These are phyloP conservation scores for Clarias macrocephalus DNA, from an alignment of 2,113 vertebrate genomes.

Conservation along the genomic window DNA sequence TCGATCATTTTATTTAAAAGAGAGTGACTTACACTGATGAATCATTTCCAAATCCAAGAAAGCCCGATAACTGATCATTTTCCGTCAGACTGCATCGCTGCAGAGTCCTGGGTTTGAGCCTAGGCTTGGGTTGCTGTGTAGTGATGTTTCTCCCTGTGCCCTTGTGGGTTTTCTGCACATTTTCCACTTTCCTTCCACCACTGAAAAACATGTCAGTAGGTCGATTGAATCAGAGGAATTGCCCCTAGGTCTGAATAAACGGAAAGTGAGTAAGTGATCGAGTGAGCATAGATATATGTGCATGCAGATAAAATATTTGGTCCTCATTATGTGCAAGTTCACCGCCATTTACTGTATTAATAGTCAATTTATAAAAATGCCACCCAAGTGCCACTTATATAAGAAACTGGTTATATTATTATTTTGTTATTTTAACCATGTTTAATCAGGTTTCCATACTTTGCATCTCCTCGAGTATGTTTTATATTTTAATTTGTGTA, in stretches of 20 bases:
- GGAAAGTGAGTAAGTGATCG: not conserved
- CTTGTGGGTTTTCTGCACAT: not conserved
- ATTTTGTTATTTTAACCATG: too few relatives aligned
- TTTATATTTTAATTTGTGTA: not conserved
- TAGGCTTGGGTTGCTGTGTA: not conserved
- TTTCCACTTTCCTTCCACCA: not conserved
- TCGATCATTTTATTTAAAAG: not conserved
- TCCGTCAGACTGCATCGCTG: not conserved
- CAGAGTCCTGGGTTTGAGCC: not conserved
- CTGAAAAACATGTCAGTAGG: not conserved
- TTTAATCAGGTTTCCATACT: not conserved
- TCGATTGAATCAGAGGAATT: not conserved
- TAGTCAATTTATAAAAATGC: not conserved
- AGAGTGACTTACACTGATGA: not conserved
- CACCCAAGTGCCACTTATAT: not conserved
- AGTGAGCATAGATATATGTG: not conserved
- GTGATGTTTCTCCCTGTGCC: not conserved
- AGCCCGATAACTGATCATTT: too few relatives aligned
- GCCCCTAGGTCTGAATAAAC: not conserved
- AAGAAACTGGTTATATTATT: not conserved
- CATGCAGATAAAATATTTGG: not conserved
- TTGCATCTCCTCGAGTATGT: not conserved
- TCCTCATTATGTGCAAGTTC: not conserved
- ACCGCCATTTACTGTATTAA: not conserved
- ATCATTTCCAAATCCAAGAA: not conserved